Base-by-base conservation (phyloP, 2,113 vertebrate species). In the cat (Felis catus) region DNA sequence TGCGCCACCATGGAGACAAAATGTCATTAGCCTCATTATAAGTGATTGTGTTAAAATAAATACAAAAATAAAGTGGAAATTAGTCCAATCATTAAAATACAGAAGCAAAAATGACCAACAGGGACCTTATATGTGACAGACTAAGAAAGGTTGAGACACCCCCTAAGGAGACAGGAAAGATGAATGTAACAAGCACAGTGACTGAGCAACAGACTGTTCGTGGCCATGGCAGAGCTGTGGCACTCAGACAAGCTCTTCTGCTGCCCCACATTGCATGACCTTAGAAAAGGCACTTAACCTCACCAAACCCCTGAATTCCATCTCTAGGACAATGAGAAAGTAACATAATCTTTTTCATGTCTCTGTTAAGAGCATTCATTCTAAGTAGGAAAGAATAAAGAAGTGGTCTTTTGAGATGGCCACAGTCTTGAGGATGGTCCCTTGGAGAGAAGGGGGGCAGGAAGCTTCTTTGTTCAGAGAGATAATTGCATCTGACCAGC, bases 1-100 rank as follows among this genome's bases (percentile, higher is more conserved):
- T 98, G 98, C 84, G 0, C 97, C 95, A 21, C 98, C 97, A 94
- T 55, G 63, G 97, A 98, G 98, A 98, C 98, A 98, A 99, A 99
- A 99, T 99, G 98, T 98, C 98, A 99, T 98, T 98, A 99, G 98
- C 98, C 98, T 99, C 98, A 99, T 99, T 99, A 99, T 98, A 97
- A 97, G 98, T 11, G 97, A 98, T 98, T 81, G 14, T 97, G 80
- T 98, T 98, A 98, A 98, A 98, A 98, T 96, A 98, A 98, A 98
- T 98, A 98, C 88, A 97, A 98, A 31, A 96, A 81, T 88, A 16
- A 98, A 97, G 95, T 96, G 97, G 98, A 97, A 99, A 99, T 98
- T 98, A 98, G 98, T 98, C 97, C 92, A 96, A 15, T 82, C 74
- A 63, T 96, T 82, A 97, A 94, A 98, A 98, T 85, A 98, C 98